Evolutionary conservation across 92 coral and sea anemone species (phyloP), one percentile per base, ranked within the genome.

Genomic region (Phenganax stokvisi): DNA sequence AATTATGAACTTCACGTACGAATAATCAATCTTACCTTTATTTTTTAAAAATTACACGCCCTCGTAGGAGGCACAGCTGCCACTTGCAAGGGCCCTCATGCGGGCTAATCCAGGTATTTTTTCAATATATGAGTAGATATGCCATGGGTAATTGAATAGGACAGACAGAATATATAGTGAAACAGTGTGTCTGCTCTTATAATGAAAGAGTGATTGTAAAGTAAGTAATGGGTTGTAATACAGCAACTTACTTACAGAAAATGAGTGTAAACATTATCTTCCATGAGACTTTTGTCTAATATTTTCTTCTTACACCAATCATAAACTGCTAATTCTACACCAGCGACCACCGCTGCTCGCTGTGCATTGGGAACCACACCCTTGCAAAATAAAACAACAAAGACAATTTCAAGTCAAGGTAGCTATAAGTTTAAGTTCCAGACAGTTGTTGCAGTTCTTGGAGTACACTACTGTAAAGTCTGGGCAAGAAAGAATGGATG

Each of bases 361-460:
- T 94, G 97, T 11, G 98, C 87, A 51, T 97, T 94, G 31, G 97
- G 98, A 12, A 96, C 98, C 67, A 94, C 94, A 68, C 98, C 98
- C 98, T 94, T 68, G 25, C 25, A 20, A 20, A 59, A 8, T 78
- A 27, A 52, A 56, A 80, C 9, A 53, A 72, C 16, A 73, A 20
- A 12, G 60, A 37, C 10, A 29, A 8, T 9, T 16, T 57, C 60
- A 83, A 37, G 63, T 6, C 1, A 54, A 12, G 9, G 29, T 10
- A 63, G 82, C 74, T 10, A 44, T 37, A 77, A 8, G 6, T 13
- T 28, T 8, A 60, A 15, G 29, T 27, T 13, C 53, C 1, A 54
- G 54, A 59, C 1, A 59, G 65, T 59, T 58, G 16, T 58, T 20
- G 12, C 10, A 58, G 16, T 11, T 11, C 8, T 20, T 20, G 25